These are phyloP conservation scores for Tachina fera DNA, from an alignment of 2,888 invertebrate species.

Conservation along the genomic window DNA sequence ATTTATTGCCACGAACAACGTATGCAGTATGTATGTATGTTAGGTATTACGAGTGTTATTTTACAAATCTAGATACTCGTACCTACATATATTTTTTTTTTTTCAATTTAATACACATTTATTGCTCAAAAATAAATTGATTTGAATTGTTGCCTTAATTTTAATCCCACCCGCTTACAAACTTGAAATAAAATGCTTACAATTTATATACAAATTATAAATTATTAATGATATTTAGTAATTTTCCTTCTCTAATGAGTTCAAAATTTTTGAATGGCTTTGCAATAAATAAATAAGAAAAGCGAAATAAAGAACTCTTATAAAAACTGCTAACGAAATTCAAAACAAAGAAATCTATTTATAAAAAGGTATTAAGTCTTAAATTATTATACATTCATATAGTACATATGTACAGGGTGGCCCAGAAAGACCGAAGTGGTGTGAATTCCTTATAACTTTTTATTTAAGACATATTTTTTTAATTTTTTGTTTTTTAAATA, in stretches of 20 bases:
- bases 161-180: background rate
- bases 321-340: background rate
- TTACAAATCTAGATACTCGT: too few species aligned
- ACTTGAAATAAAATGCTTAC: background rate
- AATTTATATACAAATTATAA: background rate
- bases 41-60: too few species aligned
- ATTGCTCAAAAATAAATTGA: constrained; percentile 42
- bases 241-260: constrained; percentile 42
- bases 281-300: background rate
- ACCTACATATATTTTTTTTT: background rate
- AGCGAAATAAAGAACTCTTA: background rate
- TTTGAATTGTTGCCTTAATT: constrained; percentile 44
- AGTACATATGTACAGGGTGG: too few species aligned
- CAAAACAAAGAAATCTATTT: constrained; percentile 41
- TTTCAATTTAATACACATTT: constrained; percentile 4
- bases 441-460: too few species aligned
- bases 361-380: constrained; percentile 53
- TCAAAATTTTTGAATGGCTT: constrained; percentile 41
- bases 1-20: too few species aligned
- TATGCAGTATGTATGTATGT: too few species aligned
- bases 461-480: too few species aligned
- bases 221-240: constrained; percentile 3
- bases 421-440: too few species aligned
- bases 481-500: too few species aligned
- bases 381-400: background rate